Evolutionary conservation across 1,140 invertebrate genomes (phyloP), one percentile per base, ranked within the genome.

Genomic region (Sarcophaga peregrina): DNA sequence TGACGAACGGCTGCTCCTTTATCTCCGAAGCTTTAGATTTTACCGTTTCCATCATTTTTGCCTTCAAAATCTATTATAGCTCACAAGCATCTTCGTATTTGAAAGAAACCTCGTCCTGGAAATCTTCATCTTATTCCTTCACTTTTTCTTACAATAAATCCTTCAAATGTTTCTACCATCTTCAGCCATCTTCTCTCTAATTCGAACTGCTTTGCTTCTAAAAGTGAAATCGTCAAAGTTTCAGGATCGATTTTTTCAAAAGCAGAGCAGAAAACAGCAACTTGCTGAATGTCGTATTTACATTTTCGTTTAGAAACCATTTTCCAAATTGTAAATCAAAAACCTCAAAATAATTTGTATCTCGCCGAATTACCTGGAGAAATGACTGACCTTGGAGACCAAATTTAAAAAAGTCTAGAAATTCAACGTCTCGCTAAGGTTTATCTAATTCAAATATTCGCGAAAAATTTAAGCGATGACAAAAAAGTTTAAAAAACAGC

Each of bases 231-330:
- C 5, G 52, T 58, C 6, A 58, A 58, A 58, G 11, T 58, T 58
- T 58, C 52, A 15, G 52, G 11, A 10, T 10, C 9, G 11, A 58
- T 58, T 58, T 58, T 58, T 13, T 58, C 52, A 15, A 58, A 58
- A 58, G 52, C 52, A 58, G 11, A 6, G 11, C 52, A 58, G 10
- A 58, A 6, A 58, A 11, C 52, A 58, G 52, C 5, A 15, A 58
- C 52, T 58, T 58, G 52, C 52, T 58, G 52, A 58, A 58, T 58
- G 52, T 58, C 52, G 10, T 58, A 58, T 9, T 54, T 54, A 54
- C 52, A 54, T 54, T 54, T 54, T 54, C 52, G 13, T 58, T 58
- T 58, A 58, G n/a, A n/a, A n/a, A n/a, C n/a, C n/a, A n/a, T n/a
- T n/a, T n/a, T n/a, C n/a, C n/a, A n/a, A n/a, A n/a, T 58, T 58